Evolutionary conservation across 2,888 invertebrate species (phyloP), one percentile per base, ranked within the genome.

Genomic region (Drosophila parthenogenetica): DNA sequence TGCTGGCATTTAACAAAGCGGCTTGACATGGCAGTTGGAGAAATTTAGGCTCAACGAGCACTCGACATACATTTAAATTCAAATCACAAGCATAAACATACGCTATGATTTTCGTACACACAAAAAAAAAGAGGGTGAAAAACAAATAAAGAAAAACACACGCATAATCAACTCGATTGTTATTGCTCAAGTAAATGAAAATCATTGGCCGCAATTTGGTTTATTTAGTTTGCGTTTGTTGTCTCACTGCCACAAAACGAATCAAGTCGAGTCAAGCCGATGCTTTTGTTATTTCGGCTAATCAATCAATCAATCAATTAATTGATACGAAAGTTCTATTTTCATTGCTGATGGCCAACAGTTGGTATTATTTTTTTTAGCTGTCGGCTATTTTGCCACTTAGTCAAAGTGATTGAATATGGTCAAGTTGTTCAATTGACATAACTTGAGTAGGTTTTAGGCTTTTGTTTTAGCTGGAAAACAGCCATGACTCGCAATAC

Each of bases 271-370:
- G 3, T 25, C 14, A 19, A 22, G 37, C 37, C 10, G 14, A 37
- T 25, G 42, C 40, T 59, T 60, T 58, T 59, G 54, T 59, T 63
- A 49, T 39, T 37, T 61, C 16, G 35, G 62, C 86, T 79, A 87
- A 85, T 85, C 85, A 87, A 82, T 82, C 84, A 84, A 87, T 81
- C 81, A 82, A 89, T 87, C 85, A 85, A 87, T 85, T 85, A 85
- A 84, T 77, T 79, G 81, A 10, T 69, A 43, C 8, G 53, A 53
- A 65, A 55, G 71, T 76, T 69, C 66, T 88, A 67, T 82, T 88
- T 88, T 85, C 65, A 59, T 88, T 66, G 87, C 87, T 79, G 55
- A 86, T 86, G 76, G 89, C 83, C 66, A 62, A 42, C 58, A 69
- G 58, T 67, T 76, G 62, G 48, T 55, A 39, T 51, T 65, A 62